Base-by-base conservation (phyloP, 2,797 vertebrate species). In the Hyperoplus immaculatus region DNA sequence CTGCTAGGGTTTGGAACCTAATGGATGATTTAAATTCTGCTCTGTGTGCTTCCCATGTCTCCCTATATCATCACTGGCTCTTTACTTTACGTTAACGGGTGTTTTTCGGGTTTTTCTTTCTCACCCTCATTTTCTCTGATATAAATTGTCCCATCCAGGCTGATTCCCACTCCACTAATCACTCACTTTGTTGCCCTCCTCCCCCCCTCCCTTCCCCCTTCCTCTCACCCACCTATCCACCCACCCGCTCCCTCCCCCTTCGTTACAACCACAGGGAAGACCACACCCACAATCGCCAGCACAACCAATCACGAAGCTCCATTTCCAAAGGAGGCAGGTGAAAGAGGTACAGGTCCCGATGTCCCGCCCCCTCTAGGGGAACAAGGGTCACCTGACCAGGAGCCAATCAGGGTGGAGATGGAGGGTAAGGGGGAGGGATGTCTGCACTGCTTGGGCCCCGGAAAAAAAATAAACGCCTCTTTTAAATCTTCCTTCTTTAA, bases 331-430 rank as follows among this genome's bases (percentile, higher is more conserved):
- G 94, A 94, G 94, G 89, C 92, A 82, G 95, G 93, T 95, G 94
- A 95, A 89, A 95, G 94, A 95, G 96, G 95, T 94, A 94, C 95
- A 92, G 95, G 94, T 94, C 93, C 93, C 71, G 95, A 95, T 92
- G 95, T 87, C 94, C 93, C 93, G 91, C 94, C 94, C 92, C 92
- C 92, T 77, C 92, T 94, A 84, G 95, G 95, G 94, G 93, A 94
- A 82, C 94, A 92, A 87, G 95, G 95, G 89, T 95, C 94, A 94
- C 94, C 93, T 95, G 95, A 95, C 95, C 95, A 93, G 93, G 94
- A 96, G 94, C 94, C 95, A 90, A 95, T 95, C 95, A 96, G 93
- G 96, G 96, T 96, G 95, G 96, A 96, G 95, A 96, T 95, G 91
- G 95, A 96, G 96, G 96, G 96, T 97, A 97, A 97, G 96, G 95